Base-by-base conservation (phyloP, 2,888 invertebrate species). In the Eristalinus sepulchralis region DNA sequence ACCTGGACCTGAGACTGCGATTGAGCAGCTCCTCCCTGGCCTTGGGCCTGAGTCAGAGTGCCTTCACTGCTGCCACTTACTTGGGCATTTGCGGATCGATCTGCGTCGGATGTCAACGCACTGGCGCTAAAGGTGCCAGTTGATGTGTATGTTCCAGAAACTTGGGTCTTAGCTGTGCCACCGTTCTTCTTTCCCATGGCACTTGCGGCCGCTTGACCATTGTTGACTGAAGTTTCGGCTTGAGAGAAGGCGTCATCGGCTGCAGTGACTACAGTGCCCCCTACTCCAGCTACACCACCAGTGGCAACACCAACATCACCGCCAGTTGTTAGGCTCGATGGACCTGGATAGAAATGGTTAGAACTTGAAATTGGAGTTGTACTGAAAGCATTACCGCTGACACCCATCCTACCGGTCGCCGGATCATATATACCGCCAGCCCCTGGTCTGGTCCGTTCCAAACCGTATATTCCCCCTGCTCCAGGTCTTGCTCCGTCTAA, bases 61-160 rank as follows among this genome's bases (percentile, higher is more conserved):
- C 97, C 96, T 89, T 96, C 95, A 89, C 95, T 95, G 76, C 95
- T 95, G 8, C 96, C 97, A 60, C 94, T 94, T 0, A 93, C 93
- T 89, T 94, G 93, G 0, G 93, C 91, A 90, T 95, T 95, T 1
- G 96, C 96, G 63, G 96, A 96, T 90, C 96, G 95, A 89, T 95
- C 95, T 33, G 94, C 95, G 82, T 96, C 96, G 53, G 95, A 95
- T 13, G 96, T 96, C 92, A 96, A 96, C 6, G 97, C 97, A 90
- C 96, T 96, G 9, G 97, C 97, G 88, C 96, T 96, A 90, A 97
- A 97, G 0, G 96, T 95, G 13, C 97, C 97, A 24, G 95, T 94
- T 1, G 96, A 96, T 0, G 95, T 94, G 90, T 97, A 97, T 0
- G 95, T 95, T 31, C 97, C 97, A 70, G 95, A 95, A 0, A 97